Evolutionary conservation across 2,888 invertebrate species (phyloP), one percentile per base, ranked within the genome.

Genomic region (Microdon myrmicae): DNA sequence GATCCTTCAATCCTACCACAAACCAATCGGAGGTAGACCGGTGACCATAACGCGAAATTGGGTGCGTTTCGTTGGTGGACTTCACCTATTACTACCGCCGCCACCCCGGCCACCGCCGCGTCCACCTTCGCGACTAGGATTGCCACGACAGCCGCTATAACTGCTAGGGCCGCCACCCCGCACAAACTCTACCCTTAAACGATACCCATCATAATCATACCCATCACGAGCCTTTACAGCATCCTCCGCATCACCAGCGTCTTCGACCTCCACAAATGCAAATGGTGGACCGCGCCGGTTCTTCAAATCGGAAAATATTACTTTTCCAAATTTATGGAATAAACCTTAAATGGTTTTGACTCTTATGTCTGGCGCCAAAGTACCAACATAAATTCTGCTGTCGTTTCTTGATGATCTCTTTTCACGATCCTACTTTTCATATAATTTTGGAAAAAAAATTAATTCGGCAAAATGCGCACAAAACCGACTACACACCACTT

Each of bases 241-340:
- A 82, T 98, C 98, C 76, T 96, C 96, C 0, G 98, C 97, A 82
- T 98, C 98, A 70, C 97, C 96, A 51, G 94, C 90, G 82, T 99
- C 98, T 75, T 97, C 97, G 77, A 98, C 99, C 82, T 99, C 98
- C 32, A 99, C 96, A 82, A 99, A 99, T 43, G 98, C 98, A 83
- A 99, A 99, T 70, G 99, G 97, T 68, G 98, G 97, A 44, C 97
- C 97, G 77, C 96, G 87, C 72, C 94, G 87, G 81, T 96, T 96
- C 83, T 99, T 99, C 82, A 99, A 84, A 82, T 99, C 99, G 71
- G 99, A 95, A 82, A 96, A 96, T 45, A 92, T 90, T 70, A 99
- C 98, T 86, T 96, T 96, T 59, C 99, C 99, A 80, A 94, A 98
- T 83, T 96, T 96, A 81, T 95, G 95, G 82, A 98, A 97, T 39